phyloP scores from a whole-genome alignment of 2,113 vertebrate genomes.

The Gobius niger region DNA sequence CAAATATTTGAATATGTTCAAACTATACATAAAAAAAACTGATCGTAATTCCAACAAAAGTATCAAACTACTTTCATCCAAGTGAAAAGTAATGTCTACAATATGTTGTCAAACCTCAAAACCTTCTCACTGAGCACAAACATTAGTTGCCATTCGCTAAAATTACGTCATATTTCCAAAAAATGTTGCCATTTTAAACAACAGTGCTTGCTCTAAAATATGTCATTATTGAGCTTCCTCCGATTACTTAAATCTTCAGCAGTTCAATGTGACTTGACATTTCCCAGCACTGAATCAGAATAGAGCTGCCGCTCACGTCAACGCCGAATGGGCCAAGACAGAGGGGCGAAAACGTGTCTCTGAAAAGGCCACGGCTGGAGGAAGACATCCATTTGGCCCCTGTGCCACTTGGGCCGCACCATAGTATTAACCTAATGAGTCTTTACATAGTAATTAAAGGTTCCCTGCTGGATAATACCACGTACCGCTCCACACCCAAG shows the following conservation, averaged over 20 bases:
- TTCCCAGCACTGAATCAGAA: conserved; percentile 65
- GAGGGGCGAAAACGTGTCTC: conserved; percentile 28
- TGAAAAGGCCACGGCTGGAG: conserved; percentile 57
- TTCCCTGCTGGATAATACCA: conserved; percentile 65
- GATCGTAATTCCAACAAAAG: too few relatives aligned
- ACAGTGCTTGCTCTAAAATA: neutral
- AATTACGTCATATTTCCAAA: neutral
- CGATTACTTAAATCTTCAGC: conserved; percentile 51
- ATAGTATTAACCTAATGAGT: conserved; percentile 73
- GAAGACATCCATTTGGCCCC: conserved; percentile 65
- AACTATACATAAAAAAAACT: too few relatives aligned
- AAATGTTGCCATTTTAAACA: neutral
- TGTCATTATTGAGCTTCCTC: conserved; percentile 29
- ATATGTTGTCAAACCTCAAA: too few relatives aligned
- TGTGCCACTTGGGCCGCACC: conserved; percentile 41
- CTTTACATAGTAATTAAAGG: conserved; percentile 76
- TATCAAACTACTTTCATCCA: too few relatives aligned
- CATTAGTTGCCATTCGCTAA: neutral
- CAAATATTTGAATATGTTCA: too few relatives aligned
- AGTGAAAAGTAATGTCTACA: too few relatives aligned
- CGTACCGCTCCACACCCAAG: conserved; percentile 48
- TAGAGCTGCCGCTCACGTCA: conserved; percentile 31
- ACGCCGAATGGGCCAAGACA: conserved; percentile 4
- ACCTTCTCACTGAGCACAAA: neutral
- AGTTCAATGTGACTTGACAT: conserved; percentile 64